These are phyloP conservation scores for Eulithis prunata DNA, from an alignment of 2,888 invertebrate genomes.

Conservation along the genomic window DNA sequence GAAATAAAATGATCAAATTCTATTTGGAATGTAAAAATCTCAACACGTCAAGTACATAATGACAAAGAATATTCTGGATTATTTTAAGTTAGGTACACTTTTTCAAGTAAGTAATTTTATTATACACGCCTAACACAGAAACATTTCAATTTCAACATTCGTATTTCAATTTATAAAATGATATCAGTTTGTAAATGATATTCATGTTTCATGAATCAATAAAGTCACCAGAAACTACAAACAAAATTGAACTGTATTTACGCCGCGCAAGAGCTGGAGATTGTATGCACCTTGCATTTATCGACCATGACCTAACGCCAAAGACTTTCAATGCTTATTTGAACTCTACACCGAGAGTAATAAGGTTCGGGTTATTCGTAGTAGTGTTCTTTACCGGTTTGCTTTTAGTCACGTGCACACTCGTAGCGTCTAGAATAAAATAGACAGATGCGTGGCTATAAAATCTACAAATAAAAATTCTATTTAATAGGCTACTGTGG, in stretches of 20 bases:
- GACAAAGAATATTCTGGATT: neutral
- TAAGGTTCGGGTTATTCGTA: conserved; percentile 1
- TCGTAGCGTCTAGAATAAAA: conserved; percentile 15
- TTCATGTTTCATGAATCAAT: conserved; percentile 2
- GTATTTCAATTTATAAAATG: neutral
- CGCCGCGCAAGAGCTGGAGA: neutral
- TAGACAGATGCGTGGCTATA: conserved; percentile 3
- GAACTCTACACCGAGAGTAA: neutral
- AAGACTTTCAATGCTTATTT: conserved; percentile 4
- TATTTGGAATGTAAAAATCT: neutral
- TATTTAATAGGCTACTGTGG: conserved; percentile 13
- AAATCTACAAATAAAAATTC: conserved; percentile 10
- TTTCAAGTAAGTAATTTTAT: neutral
- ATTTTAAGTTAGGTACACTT: neutral
- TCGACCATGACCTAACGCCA: conserved; percentile 20
- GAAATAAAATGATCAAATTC: no score
- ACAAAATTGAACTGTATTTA: conserved; percentile 5
- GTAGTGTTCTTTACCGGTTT: neutral
- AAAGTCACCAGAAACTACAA: conserved; percentile 1
- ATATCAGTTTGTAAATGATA: neutral
- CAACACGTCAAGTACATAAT: neutral
- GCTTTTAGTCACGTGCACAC: conserved; percentile 22
- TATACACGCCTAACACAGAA: neutral
- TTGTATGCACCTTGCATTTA: conserved; percentile 12
- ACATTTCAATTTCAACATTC: neutral